Percentiles rank a stretch among this genome's conserved stretches.
These are phyloP conservation scores for Zaprionus ornatus DNA, from an alignment of 1,140 invertebrate species.

Conservation along the genomic window DNA sequence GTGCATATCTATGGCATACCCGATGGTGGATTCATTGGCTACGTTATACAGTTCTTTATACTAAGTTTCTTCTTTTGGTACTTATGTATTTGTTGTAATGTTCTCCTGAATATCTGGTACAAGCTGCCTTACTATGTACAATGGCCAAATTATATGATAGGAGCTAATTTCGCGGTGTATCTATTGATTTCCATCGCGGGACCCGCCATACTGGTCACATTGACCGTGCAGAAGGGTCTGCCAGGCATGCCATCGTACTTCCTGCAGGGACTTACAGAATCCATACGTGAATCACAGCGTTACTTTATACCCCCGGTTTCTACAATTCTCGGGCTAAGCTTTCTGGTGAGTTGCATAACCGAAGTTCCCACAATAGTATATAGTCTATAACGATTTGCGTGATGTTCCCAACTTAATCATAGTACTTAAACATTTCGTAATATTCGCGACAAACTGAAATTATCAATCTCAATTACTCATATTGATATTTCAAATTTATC, in stretches of 20 bases:
- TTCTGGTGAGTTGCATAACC: slow-evolving; percentile 50
- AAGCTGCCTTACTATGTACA: slow-evolving; percentile 64
- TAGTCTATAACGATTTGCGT: neutral
- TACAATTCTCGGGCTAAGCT: slow-evolving; percentile 65
- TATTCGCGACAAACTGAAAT: neutral
- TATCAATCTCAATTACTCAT: slow-evolving; percentile 2
- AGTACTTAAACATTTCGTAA: neutral
- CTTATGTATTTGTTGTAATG: slow-evolving; percentile 76
- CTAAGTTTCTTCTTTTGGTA: slow-evolving; percentile 81
- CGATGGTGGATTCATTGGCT: slow-evolving; percentile 65
- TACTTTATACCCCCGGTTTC: slow-evolving; percentile 82
- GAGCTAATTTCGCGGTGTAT: slow-evolving; percentile 60
- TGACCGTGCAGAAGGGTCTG: slow-evolving; percentile 73
- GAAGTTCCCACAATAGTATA: neutral
- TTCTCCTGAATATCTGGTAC: slow-evolving; percentile 75
- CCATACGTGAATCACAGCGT: slow-evolving; percentile 75
- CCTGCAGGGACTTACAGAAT: slow-evolving; percentile 78
- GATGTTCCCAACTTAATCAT: neutral
- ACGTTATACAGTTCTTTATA: slow-evolving; percentile 76
- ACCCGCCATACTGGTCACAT: slow-evolving; percentile 60
- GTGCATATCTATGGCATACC: slow-evolving; percentile 71
- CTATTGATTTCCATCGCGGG: slow-evolving; percentile 51
- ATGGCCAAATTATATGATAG: slow-evolving; percentile 48
- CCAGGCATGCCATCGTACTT: slow-evolving; percentile 82
- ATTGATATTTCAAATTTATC: neutral